Base-by-base conservation (phyloP, 2,888 invertebrate species). In the Malacosoma neustria region DNA sequence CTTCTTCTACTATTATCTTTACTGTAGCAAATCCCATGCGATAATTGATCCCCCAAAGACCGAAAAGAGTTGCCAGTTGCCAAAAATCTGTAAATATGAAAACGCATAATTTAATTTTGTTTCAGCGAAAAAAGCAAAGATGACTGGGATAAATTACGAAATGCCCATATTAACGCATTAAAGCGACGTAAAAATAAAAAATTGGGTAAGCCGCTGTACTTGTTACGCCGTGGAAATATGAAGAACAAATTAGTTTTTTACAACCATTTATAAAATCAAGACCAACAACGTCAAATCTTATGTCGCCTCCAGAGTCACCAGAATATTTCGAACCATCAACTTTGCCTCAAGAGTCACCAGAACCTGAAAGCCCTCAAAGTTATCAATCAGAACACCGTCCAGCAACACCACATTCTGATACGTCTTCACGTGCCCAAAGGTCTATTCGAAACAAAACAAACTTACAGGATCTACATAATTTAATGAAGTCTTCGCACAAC, bases 231-330 rank as follows among this genome's bases (percentile, higher is more conserved):
- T 52, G 52, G 51, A 49, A 49, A 40, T 49, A 46, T 37, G 51
- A 55, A 51, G 45, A 49, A 11, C 43, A 46, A 11, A 51, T 52
- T 51, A 35, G 37, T 37, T 54, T 52, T 49, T 39, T 52, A 33
- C 35, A 14, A 29, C 38, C 41, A 9, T 42, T 36, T 42, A 43
- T 54, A 33, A 38, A 49, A 39, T 37, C 34, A 2, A 14, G 49
- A 22, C 9, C 15, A 14, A 36, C 41, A 31, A 31, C 7, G 35
- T 46, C 45, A 31, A 43, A 44, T 41, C n/a, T 45, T 14, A 33
- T 11, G 29, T 30, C 35, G 2, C 30, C 33, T 14, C 29, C 22
- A 13, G 13, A 31, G 30, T 31, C 36, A 13, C 33, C 12, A 22
- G 33, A 11, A 34, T 13, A 29, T 14, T 30, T 34, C 11, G 13